Base-by-base conservation (phyloP, 2,113 vertebrate genomes). In the Baryphthengus martii region DNA sequence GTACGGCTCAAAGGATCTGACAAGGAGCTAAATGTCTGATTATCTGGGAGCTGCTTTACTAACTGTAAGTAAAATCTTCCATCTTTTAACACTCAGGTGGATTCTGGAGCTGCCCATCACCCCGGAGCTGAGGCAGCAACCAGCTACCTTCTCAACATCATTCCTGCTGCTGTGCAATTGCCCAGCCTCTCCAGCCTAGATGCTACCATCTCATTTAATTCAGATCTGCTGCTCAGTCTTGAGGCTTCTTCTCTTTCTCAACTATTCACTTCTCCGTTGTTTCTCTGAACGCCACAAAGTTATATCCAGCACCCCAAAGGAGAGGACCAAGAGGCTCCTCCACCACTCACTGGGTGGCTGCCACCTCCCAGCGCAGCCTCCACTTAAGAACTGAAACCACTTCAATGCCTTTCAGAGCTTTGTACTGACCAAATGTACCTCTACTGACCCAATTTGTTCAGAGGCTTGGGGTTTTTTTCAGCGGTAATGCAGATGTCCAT, bases 21-120 rank as follows among this genome's bases (percentile, higher is more conserved):
- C 88, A 96, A 80, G 85, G 78, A 94, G 17, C 63, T 71, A 72
- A 63, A 33, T 61, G 83, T 78, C 78, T 85, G 78, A 91, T 73
- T 93, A 59, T 33, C 68, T 78, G 37, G 35, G 37, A 93, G 56
- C 37, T 49, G 13, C 71, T 83, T 79, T 80, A 68, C 59, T 66
- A 82, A 44, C 13, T 55, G 9, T 31, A 70, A 53, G 56, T 87
- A 84, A 93, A 85, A 87, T 75, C n/a, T 93, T 31, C 50, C 1
- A 0, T 37, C 33, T 67, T 61, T 79, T 35, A 71, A 80, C 17
- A 28, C 18, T 71, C 47, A 21, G 44, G n/a, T 28, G 49, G 52
- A 49, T 90, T 91, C 81, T 76, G 58, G 37, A 91, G 62, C 21
- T 93, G 47, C 70, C 18, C 37, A 67, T 81, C 40, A 88, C 19